phyloP scores from a whole-genome alignment of 2,888 invertebrate genomes.

The Cyclophora albipunctata region DNA sequence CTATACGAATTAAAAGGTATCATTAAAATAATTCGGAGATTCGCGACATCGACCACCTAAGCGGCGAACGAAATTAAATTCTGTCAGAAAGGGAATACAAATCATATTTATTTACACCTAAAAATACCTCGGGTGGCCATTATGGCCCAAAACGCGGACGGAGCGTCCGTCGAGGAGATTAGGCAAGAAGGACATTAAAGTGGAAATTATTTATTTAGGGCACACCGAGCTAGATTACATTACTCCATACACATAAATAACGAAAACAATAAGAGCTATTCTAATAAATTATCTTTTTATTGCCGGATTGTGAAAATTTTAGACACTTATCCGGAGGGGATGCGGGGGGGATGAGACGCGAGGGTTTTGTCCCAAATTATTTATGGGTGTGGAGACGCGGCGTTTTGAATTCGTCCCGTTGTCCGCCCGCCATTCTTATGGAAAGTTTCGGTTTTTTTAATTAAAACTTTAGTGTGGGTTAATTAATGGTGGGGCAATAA shows the following conservation, averaged over 20 bases:
- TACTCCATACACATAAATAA: conserved; percentile 76
- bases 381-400: conserved; percentile 71
- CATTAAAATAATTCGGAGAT: conserved; percentile 70
- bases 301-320: conserved; percentile 76
- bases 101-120: conserved; percentile 76
- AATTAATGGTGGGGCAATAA: conserved; percentile 59
- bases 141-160: conserved; percentile 61
- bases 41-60: conserved; percentile 51
- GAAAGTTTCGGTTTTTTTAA: conserved; percentile 63
- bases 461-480: conserved; percentile 70
- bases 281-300: conserved; percentile 77
- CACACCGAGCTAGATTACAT: conserved; percentile 72
- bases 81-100: conserved; percentile 70
- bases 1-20: conserved; percentile 26
- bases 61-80: conserved; percentile 64
- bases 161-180: conserved; percentile 66
- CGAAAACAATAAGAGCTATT: conserved; percentile 76
- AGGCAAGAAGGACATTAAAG: conserved; percentile 75
- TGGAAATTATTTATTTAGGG: conserved; percentile 74
- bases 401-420: conserved; percentile 66
- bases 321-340: conserved; percentile 70
- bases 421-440: conserved; percentile 62
- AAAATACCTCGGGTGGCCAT: conserved; percentile 74
- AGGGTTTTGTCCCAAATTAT: conserved; percentile 72
- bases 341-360: conserved; percentile 35